These are phyloP conservation scores for Silurus meridionalis DNA, from an alignment of 2,113 vertebrate genomes.

Conservation along the genomic window DNA sequence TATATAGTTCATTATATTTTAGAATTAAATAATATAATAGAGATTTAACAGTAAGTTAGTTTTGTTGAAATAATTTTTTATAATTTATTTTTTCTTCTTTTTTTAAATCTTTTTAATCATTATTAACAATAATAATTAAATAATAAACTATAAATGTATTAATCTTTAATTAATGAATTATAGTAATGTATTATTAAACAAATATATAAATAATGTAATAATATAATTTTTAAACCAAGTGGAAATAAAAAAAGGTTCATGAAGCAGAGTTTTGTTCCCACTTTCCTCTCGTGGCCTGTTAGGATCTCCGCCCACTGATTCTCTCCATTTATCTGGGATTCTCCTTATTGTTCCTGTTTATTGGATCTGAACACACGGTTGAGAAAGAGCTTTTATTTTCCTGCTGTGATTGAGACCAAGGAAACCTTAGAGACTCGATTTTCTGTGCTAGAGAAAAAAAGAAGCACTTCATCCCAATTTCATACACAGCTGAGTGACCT, in stretches of 20 bases:
- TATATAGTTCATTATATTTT: too few species aligned
- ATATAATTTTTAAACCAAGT: neutral
- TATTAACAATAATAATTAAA: too few species aligned
- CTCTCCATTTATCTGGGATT: neutral
- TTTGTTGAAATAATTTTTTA: too few species aligned
- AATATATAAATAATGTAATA: neutral
- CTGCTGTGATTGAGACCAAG: neutral
- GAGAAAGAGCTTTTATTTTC: neutral
- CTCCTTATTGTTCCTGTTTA: neutral
- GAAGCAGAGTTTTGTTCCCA: neutral
- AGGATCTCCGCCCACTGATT: neutral
- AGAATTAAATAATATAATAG: too few species aligned
- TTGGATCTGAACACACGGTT: neutral
- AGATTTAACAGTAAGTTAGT: too few species aligned
- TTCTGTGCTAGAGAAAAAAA: neutral
- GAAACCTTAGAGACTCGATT: neutral
- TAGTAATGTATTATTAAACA: neutral
- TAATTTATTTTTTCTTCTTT: too few species aligned
- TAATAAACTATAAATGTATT: too few species aligned
- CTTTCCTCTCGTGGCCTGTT: neutral
- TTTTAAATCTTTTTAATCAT: too few species aligned
- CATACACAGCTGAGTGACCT: neutral
- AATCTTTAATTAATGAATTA: neutral
- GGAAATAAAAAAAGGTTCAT: neutral
- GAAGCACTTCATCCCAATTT: slow-evolving; percentile 11